Evolutionary conservation across 2,797 vertebrate species (phyloP), one percentile per base, ranked within the genome.

Genomic region (Hydrolagus colliei): DNA sequence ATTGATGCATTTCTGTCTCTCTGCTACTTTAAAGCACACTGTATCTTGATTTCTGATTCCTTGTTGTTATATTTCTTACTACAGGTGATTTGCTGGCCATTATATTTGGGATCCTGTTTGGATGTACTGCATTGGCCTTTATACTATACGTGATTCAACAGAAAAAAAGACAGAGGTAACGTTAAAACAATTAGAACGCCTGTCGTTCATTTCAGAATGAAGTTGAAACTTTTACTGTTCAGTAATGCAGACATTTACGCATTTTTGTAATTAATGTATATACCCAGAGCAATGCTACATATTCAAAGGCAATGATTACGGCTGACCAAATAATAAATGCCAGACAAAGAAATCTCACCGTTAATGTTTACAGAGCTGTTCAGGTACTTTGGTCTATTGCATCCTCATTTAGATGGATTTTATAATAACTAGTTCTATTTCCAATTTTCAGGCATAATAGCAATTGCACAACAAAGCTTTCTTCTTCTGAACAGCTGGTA

Each of bases 41-140:
- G 41, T 52, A 52, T 52, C 41, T 52, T 52, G n/a, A 16, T 12
- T 27, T 80, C 61, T 82, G 20, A 82, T 14, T 10, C 11, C 68
- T 8, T 68, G 63, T 8, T 68, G 63, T 82, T 82, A 16, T 82
- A 18, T 32, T 27, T 35, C 65, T 27, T 27, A 73, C 86, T 73
- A 74, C 87, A 92, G 91, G 91, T 32, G 88, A 91, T 62, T 86
- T 88, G 20, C 76, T 91, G 85, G 89, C 91, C 3, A 89, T 89
- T 65, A 87, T 86, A 2, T 91, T 92, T 76, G 91, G 89, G 22
- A 68, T 16, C 52, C 88, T 92, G 68, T 91, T 92, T 74, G 88
- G 73, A 9, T n/a, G 89, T 65, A 92, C 91, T 10, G 67, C 90
- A 71, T 87, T 91, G 65, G 22, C 16, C 18, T 91, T 90, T 86